Percentiles rank a stretch among this genome's conserved stretches.
Evolutionary conservation across 2,113 vertebrate species (phyloP).

Genomic region (Nanorana parkeri): DNA sequence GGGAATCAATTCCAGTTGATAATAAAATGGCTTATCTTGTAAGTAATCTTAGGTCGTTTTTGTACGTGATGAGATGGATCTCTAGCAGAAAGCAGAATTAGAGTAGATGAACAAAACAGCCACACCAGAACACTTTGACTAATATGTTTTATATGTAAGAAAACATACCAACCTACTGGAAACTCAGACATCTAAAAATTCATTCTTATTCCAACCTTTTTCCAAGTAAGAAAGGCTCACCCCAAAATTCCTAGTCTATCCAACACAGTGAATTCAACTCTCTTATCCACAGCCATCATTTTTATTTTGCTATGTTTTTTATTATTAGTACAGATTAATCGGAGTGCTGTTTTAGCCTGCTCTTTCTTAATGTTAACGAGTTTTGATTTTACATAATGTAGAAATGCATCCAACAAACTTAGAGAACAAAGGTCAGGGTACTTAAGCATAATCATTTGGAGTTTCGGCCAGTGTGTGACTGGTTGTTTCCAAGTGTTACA

Average conservation of each 20-base stretch:
- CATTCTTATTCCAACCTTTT: slow-evolving; percentile 33
- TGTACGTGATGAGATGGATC: slow-evolving; percentile 1
- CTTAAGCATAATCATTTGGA: slow-evolving; percentile 59
- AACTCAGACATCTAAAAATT: slow-evolving; percentile 43
- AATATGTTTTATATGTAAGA: slow-evolving; percentile 14
- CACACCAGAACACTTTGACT: background rate
- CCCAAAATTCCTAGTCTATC: slow-evolving; percentile 54
- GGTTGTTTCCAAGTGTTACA: slow-evolving; percentile 68
- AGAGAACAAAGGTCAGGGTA: slow-evolving; percentile 65
- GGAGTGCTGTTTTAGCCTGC: slow-evolving; percentile 60
- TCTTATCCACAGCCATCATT: slow-evolving; percentile 48
- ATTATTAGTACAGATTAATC: slow-evolving; percentile 59
- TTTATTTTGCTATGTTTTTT: slow-evolving; percentile 58
- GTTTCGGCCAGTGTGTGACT: slow-evolving; percentile 65
- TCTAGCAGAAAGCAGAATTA: slow-evolving; percentile 18
- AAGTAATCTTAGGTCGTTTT: slow-evolving; percentile 30
- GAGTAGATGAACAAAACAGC: slow-evolving; percentile 14
- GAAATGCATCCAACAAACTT: slow-evolving; percentile 65
- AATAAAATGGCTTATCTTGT: slow-evolving; percentile 20
- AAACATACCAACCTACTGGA: slow-evolving; percentile 40
- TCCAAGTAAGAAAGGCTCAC: slow-evolving; percentile 46
- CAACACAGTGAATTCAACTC: slow-evolving; percentile 59
- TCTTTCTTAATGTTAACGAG: slow-evolving; percentile 64
- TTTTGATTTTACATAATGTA: slow-evolving; percentile 68
- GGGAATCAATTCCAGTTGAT: background rate